Base-by-base conservation (phyloP, 2,797 vertebrate genomes). In the Protonibea diacanthus region DNA sequence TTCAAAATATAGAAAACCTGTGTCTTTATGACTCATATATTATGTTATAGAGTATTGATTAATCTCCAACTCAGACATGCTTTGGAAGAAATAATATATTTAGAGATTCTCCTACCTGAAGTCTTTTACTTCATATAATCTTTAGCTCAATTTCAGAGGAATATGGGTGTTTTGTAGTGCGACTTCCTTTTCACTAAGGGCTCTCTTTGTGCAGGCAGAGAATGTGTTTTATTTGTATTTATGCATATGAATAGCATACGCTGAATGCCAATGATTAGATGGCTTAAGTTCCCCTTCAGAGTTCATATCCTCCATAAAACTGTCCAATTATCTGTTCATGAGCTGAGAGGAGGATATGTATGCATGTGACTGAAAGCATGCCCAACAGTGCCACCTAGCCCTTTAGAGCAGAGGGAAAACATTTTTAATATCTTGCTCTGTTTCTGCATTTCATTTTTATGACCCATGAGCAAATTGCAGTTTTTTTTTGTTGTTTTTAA, bases 221-320 rank as follows among this genome's bases (percentile, higher is more conserved):
- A 92, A 91, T 91, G 87, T 90, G 81, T 92, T 93, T 91, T 94
- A 92, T 94, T 94, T 94, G 91, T 94, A 91, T 93, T 94, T 93
- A 93, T 93, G 89, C 91, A 92, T 92, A 92, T 94, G 91, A 94
- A 94, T 90, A 85, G 90, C 92, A 93, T 92, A 90, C 78, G 91
- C 91, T 93, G 92, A 94, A 94, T 94, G 89, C 90, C 91, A 88
- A 93, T 93, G 91, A 94, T 93, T 92, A 93, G 91, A 93, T 94
- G 93, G 92, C 92, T 92, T 92, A 94, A 93, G 92, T 93, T 94
- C 93, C 93, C 87, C 92, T 92, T 93, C 90, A 93, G 90, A 93
- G 92, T 93, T 95, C 87, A 92, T 93, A 94, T 94, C 91, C 91
- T 92, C 93, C 86, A 94, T 94, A 94, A 94, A 93, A 93, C 91